A percentile compares a stretch with the other conserved stretches of the same genome.
Evolutionary conservation across 1,140 invertebrate genomes (phyloP).

Genomic region (Drosophila ambigua): DNA sequence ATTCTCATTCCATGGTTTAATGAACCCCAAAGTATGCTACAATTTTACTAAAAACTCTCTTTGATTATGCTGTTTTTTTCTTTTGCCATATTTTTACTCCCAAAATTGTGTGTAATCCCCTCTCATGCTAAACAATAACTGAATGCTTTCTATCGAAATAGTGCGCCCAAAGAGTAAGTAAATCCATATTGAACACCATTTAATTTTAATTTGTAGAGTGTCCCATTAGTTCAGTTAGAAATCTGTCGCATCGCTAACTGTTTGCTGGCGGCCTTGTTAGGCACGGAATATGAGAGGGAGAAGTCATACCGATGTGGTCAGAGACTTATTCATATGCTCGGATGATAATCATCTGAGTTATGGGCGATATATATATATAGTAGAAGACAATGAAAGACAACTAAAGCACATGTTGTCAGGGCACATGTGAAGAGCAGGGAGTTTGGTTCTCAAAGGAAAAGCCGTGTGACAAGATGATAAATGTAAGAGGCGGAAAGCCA

Average conservation of each 20-base stretch:
- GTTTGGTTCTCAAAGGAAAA: slow-evolving; percentile 18
- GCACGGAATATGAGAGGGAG: too few relatives aligned
- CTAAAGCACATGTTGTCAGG: slow-evolving; percentile 1
- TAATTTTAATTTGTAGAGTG: background rate
- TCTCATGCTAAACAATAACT: slow-evolving; percentile 47
- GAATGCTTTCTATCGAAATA: slow-evolving; percentile 44
- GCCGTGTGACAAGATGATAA: slow-evolving; percentile 69
- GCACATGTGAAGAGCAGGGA: slow-evolving; percentile 14
- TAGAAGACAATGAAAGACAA: slow-evolving; percentile 56
- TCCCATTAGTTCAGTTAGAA: slow-evolving; percentile 12
- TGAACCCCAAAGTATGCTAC: too few relatives aligned
- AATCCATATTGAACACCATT: slow-evolving; percentile 9
- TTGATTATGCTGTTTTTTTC: background rate
- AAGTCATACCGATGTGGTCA: slow-evolving; percentile 33
- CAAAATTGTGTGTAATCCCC: slow-evolving; percentile 4
- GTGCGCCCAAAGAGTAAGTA: slow-evolving; percentile 82
- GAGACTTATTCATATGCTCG: slow-evolving; percentile 70
- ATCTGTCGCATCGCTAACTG: too few relatives aligned
- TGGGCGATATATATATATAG: slow-evolving; percentile 39
- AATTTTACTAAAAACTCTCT: too few relatives aligned
- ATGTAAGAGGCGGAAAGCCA: slow-evolving; percentile 44
- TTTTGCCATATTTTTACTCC: background rate
- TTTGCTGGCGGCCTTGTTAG: too few relatives aligned
- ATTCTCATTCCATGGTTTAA: too few relatives aligned
- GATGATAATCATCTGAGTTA: slow-evolving; percentile 70